Conservation (phyloP, 2,113 vertebrate genomes). For the human (Homo sapiens) region DNA sequence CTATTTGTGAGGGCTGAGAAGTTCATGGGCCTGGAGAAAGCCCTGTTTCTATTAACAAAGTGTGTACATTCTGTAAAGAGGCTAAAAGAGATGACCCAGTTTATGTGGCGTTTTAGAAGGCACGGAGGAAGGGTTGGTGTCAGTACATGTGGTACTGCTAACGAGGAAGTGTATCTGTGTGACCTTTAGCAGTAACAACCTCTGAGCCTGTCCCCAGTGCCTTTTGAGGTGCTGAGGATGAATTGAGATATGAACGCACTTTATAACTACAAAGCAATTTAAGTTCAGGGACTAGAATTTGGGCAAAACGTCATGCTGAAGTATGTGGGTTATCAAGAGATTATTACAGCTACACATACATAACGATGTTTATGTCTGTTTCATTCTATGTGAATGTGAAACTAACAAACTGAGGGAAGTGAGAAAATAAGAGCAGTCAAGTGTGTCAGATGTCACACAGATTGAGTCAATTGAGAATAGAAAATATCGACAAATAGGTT, state of each 20-base stretch:
- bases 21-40: not conserved
- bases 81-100: not conserved
- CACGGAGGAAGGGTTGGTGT: not conserved
- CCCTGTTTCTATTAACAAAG: not conserved
- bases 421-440: not conserved
- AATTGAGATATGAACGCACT: not conserved
- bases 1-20: not conserved
- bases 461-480: not conserved
- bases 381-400: not conserved
- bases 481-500: not conserved
- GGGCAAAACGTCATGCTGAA: not conserved
- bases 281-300: not conserved
- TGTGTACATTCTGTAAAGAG: not conserved
- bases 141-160: not conserved
- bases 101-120: not conserved
- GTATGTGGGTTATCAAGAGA: not conserved
- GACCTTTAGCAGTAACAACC: not conserved
- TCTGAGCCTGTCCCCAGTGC: not conserved
- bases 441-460: not conserved
- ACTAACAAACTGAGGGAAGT: not conserved
- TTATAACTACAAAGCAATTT: not conserved
- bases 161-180: not conserved
- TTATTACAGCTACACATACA: not conserved
- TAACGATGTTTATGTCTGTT: not conserved
- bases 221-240: not conserved